These are phyloP conservation scores for Platycheirus albimanus DNA, from an alignment of 2,888 invertebrate species.

Conservation along the genomic window DNA sequence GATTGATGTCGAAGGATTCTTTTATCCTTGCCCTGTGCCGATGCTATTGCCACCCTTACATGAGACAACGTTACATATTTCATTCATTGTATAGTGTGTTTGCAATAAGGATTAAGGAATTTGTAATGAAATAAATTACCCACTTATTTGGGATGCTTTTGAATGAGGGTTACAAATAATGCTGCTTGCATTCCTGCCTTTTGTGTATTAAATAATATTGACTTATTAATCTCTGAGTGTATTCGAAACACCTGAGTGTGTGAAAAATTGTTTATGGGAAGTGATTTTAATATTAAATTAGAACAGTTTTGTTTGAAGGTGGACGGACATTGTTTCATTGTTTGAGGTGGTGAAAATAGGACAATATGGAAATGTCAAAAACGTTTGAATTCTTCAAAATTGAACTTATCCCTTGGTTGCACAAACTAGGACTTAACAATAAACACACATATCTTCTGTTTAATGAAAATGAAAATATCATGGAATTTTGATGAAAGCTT, in stretches of 20 bases:
- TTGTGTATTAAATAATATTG: constrained; percentile 75
- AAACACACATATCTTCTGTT: too few relatives aligned
- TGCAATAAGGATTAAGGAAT: constrained; percentile 74
- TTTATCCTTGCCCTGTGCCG: too few relatives aligned
- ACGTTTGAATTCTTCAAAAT: too few relatives aligned
- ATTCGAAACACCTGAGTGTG: constrained; percentile 75
- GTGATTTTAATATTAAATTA: too few relatives aligned
- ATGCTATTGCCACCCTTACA: constrained; percentile 21
- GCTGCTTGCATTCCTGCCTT: constrained; percentile 25
- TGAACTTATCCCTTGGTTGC: too few relatives aligned
- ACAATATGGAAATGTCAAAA: too few relatives aligned
- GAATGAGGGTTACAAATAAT: constrained; percentile 34
- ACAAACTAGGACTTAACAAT: too few relatives aligned
- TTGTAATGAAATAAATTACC: constrained; percentile 75
- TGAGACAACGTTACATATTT: constrained; percentile 31
- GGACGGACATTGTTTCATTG: too few relatives aligned
- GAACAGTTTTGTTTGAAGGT: too few relatives aligned
- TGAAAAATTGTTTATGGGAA: constrained; percentile 34
- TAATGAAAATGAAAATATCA: too few relatives aligned
- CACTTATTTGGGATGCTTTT: constrained; percentile 52
- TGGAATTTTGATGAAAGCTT: too few relatives aligned
- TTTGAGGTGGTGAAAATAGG: too few relatives aligned
- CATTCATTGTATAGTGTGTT: constrained; percentile 59
- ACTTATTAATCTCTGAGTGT: constrained; percentile 75
- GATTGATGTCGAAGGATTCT: constrained; percentile 46